phyloP scores from a whole-genome alignment of 2,113 vertebrate genomes.

The Protomyctophum bolini region DNA sequence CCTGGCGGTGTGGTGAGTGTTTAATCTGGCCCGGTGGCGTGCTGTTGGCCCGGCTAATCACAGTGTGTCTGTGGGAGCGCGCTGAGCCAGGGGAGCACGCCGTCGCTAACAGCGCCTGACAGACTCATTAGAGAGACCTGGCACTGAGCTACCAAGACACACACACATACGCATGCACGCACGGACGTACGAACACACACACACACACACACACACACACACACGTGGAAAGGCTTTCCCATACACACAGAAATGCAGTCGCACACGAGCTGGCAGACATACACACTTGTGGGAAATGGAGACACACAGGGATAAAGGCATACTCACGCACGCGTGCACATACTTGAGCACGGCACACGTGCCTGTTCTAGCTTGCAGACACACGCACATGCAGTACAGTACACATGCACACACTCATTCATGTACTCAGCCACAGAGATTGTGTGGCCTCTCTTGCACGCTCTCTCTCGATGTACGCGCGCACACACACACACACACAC shows the following conservation, averaged over 20 bases:
- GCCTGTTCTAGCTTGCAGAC: background rate
- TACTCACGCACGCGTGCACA: constrained; percentile 40
- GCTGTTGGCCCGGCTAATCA: constrained; percentile 79
- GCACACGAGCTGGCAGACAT: background rate
- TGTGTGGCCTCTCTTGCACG: constrained; percentile 17
- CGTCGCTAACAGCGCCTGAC: constrained; percentile 78
- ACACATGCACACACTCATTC: background rate
- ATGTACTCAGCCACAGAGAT: background rate
- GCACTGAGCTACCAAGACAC: constrained; percentile 69
- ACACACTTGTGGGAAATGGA: constrained; percentile 27
- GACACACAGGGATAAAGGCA: constrained; percentile 58
- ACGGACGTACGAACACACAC: constrained; percentile 30
- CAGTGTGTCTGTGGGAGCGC: constrained; percentile 76
- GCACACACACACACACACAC: constrained; percentile 3
- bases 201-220: constrained; percentile 33
- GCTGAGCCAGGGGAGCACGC: constrained; percentile 76
- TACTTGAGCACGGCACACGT: too few relatives aligned
- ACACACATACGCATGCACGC: constrained; percentile 31
- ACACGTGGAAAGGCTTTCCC: constrained; percentile 56
- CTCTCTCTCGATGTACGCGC: constrained; percentile 30
- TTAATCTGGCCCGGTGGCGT: constrained; percentile 79
- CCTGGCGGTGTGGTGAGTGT: constrained; percentile 72
- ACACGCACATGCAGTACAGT: background rate
- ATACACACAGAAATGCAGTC: constrained; percentile 29
- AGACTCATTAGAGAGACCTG: constrained; percentile 81